Base-by-base conservation (phyloP, 2,888 invertebrate species). In the Nomada fucata region DNA sequence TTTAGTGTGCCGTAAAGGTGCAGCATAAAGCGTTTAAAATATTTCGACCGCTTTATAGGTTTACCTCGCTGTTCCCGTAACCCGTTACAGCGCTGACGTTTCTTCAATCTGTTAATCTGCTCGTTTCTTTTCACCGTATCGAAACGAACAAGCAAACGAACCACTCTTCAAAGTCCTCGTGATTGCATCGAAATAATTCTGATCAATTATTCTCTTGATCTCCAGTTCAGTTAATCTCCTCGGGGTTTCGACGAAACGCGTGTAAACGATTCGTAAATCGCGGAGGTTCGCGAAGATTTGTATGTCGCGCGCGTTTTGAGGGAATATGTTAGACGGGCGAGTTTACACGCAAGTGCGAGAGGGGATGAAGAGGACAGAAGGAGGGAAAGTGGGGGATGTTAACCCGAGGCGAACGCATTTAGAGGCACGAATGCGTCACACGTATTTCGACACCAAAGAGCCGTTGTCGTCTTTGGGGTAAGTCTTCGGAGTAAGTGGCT, bases 401-500 rank as follows among this genome's bases (percentile, higher is more conserved):
- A 69, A 72, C 82, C 76, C 7, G 47, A 52, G 82, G 73, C 76
- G 53, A 55, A 71, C 68, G 69, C 55, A 73, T 83, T 82, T 73
- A 76, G 72, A 76, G 76, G 64, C 76, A 23, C 76, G 76, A 70
- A 71, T 64, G 69, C 69, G 64, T 83, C 82, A 26, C 76, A 53
- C 72, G 82, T 83, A 83, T 76, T 82, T 77, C 82, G 82, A 76
- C 82, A 73, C 82, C 82, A 61, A 82, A 82, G 82, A 70, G 72
- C 52, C 67, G 81, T 64, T 69, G 61, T 65, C 65, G 75, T 82
- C 76, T 82, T 63, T 61, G 68, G 80, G 76, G 68, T 72, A 69
- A 77, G 47, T 50, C 76, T 68, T 59, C 23, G 53, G 68, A 26
- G 53, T 70, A 76, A 72, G 76, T 76, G 82, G 82, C 67, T 59